These are phyloP conservation scores for Thecocarcelia acutangulata DNA, from an alignment of 2,888 invertebrate genomes.

Conservation along the genomic window DNA sequence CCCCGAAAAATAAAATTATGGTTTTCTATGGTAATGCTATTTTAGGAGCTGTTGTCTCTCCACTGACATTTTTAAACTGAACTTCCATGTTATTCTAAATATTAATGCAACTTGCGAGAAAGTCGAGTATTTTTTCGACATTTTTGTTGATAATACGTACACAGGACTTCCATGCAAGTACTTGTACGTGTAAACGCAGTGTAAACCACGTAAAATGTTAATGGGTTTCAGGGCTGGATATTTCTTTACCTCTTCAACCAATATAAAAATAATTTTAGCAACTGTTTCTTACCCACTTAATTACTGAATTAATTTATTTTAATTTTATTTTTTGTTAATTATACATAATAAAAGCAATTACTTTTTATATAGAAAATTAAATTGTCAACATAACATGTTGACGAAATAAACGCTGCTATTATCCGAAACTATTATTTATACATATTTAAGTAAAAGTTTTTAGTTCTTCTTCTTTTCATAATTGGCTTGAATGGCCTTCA, in stretches of 20 bases:
- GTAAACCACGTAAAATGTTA: no score
- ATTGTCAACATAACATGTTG: conserved; percentile 35
- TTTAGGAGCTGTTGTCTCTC: no score
- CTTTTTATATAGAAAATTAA: conserved; percentile 43
- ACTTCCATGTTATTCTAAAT: no score
- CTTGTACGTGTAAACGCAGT: no score
- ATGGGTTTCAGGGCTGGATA: no score
- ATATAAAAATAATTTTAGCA: not conserved
- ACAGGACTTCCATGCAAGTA: no score
- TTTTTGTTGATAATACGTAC: no score
- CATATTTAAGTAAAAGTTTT: conserved; percentile 17
- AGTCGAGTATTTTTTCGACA: no score
- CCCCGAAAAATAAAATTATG: no score
- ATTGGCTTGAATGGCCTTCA: conserved; percentile 85
- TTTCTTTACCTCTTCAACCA: not conserved
- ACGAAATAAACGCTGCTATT: conserved; percentile 32
- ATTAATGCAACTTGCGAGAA: no score
- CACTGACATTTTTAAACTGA: no score
- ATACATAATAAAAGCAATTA: conserved; percentile 52
- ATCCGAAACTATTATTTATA: conserved; percentile 36
- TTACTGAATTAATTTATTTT: conserved; percentile 49
- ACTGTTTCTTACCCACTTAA: conserved; percentile 40
- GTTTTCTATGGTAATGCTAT: no score
- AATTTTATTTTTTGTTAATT: conserved; percentile 51
- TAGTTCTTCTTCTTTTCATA: conserved; percentile 80